phyloP scores from a whole-genome alignment of 2,888 invertebrate species.

The Notocelia uddmanniana region DNA sequence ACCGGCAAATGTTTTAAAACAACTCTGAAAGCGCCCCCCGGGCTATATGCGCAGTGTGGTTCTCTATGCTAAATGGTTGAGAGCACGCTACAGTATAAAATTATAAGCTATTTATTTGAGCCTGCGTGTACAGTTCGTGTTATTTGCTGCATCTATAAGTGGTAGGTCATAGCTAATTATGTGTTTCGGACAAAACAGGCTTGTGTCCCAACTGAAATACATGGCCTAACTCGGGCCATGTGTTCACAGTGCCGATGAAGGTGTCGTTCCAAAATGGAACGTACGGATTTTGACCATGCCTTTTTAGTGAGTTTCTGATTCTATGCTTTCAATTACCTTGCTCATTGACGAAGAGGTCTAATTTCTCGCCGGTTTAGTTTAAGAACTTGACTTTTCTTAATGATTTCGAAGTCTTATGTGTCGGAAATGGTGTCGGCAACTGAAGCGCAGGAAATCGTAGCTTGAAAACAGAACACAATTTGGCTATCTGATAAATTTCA shows the following conservation, averaged over 20 bases:
- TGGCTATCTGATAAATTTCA: neutral
- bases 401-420: too few relatives aligned
- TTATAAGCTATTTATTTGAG: constrained; percentile 47
- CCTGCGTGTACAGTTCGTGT: constrained; percentile 35
- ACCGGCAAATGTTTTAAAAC: constrained; percentile 66
- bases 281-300: neutral
- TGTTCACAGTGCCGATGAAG: neutral
- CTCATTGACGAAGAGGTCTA: too few relatives aligned
- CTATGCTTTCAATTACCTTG: too few relatives aligned
- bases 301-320: neutral
- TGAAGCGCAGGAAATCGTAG: neutral
- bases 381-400: too few relatives aligned
- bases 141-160: constrained; percentile 23
- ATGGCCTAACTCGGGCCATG: neutral
- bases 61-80: constrained; percentile 63
- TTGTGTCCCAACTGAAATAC: neutral
- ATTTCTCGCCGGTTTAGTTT: too few relatives aligned
- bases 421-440: neutral
- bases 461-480: neutral
- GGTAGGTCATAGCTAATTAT: constrained; percentile 33
- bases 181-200: neutral
- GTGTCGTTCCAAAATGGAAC: neutral
- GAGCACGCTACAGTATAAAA: constrained; percentile 65
- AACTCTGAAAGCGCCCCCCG: constrained; percentile 58
- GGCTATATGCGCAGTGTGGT: constrained; percentile 60